Base-by-base conservation (phyloP, 2,888 invertebrate genomes). In the Leptothorax acervorum region DNA sequence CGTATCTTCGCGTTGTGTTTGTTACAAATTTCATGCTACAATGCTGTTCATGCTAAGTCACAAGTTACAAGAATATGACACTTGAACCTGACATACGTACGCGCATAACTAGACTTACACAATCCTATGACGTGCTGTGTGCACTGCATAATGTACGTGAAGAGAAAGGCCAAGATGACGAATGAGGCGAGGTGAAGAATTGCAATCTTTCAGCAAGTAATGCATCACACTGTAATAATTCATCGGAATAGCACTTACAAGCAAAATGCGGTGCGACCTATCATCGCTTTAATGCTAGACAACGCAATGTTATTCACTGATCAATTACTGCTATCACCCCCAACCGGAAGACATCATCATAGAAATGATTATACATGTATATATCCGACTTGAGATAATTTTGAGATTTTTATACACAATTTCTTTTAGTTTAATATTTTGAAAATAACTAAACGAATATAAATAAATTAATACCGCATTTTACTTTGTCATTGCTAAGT, bases 171-270 rank as follows among this genome's bases (percentile, higher is more conserved):
- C 86, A 86, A 86, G 85, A 88, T 85, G 86, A 88, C 87, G 83
- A 88, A 88, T 76, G 86, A 81, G 86, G 53, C 82, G 57, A 85
- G 84, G 81, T 90, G 91, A 90, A 82, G 88, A 89, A 90, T 89
- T 81, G 83, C 85, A 82, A 89, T 88, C 88, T 87, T 87, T 90
- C 83, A 85, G 70, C 83, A 51, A 53, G 76, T 85, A 83, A 78
- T 86, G 81, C 79, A 89, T 85, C 86, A 84, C 75, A 15, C 62
- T 60, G 66, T 51, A 84, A 48, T 82, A 81, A 86, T 86, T 86
- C 83, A 81, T 79, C 85, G 60, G 74, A 79, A 83, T 76, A 87
- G 65, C 79, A 63, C 63, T 85, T 83, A 76, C 82, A 68, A 78
- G 68, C 42, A 53, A 66, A 18, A 57, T n/a, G 23, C 18, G 82